Conservation (phyloP, 35 echinoderm and acorn worm species). For the Lytechinus variegatus region DNA sequence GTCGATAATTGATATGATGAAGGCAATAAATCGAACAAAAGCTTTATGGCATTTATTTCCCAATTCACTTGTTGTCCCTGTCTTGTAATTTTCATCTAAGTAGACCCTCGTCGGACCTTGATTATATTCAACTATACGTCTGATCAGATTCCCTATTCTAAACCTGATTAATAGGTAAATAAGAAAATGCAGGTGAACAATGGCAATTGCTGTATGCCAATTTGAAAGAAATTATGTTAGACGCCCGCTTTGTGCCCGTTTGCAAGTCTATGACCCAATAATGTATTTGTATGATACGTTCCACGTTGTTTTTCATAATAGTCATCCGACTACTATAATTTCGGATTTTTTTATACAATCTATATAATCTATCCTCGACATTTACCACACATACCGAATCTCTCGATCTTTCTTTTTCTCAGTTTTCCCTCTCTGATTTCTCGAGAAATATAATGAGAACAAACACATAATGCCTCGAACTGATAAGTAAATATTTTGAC, state of each 20-base stretch:
- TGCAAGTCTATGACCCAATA: neutral
- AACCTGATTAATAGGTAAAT: neutral
- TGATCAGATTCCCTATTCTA: neutral
- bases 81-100: neutral
- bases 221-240: neutral
- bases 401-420: neutral
- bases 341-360: neutral
- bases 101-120: neutral
- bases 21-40: neutral
- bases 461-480: neutral
- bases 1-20: conserved; percentile 19
- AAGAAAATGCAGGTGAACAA: neutral
- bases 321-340: neutral
- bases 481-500: neutral
- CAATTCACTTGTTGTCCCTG: neutral
- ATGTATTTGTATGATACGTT: neutral
- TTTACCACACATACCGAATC: neutral
- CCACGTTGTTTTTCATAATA: neutral
- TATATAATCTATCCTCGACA: neutral
- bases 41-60: conserved; percentile 2
- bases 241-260: neutral
- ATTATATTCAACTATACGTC: neutral
- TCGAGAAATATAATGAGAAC: too few species aligned
- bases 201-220: neutral
- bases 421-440: neutral